Evolutionary conservation across 2,797 vertebrate species (phyloP).

Genomic region (Acanthiza pusilla): DNA sequence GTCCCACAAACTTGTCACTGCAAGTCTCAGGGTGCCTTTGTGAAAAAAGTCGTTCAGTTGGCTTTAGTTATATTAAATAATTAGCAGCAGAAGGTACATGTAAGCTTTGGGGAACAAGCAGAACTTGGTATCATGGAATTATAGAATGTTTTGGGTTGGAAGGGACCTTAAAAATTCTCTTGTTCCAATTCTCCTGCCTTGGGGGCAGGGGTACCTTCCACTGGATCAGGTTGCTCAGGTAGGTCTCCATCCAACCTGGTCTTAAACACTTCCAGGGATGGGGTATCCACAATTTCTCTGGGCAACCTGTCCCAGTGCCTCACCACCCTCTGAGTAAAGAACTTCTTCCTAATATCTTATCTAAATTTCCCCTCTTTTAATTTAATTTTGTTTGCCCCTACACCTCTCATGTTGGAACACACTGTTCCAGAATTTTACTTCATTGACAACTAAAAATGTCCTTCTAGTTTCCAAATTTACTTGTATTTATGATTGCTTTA

Average conservation of each 20-base stretch:
- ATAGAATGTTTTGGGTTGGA: background rate
- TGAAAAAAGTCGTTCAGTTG: background rate
- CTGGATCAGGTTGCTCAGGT: background rate
- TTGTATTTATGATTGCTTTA: slow-evolving; percentile 12
- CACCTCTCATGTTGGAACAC: background rate
- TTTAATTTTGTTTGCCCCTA: background rate
- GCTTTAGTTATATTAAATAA: background rate
- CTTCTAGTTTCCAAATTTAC: background rate
- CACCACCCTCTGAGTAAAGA: background rate
- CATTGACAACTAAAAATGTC: background rate
- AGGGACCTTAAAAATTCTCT: background rate
- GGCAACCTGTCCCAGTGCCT: background rate
- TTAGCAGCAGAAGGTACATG: background rate
- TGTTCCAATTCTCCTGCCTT: background rate
- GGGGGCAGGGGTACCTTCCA: background rate
- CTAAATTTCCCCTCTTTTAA: background rate
- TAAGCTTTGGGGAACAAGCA: background rate
- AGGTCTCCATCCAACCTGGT: background rate
- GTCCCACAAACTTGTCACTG: background rate
- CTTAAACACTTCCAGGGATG: background rate
- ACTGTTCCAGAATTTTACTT: background rate
- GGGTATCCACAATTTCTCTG: background rate
- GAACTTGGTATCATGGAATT: background rate
- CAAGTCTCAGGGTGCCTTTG: background rate
- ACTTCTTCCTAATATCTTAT: background rate